These are phyloP conservation scores for Bovichtus diacanthus DNA, from an alignment of 2,797 vertebrate genomes.

Conservation along the genomic window DNA sequence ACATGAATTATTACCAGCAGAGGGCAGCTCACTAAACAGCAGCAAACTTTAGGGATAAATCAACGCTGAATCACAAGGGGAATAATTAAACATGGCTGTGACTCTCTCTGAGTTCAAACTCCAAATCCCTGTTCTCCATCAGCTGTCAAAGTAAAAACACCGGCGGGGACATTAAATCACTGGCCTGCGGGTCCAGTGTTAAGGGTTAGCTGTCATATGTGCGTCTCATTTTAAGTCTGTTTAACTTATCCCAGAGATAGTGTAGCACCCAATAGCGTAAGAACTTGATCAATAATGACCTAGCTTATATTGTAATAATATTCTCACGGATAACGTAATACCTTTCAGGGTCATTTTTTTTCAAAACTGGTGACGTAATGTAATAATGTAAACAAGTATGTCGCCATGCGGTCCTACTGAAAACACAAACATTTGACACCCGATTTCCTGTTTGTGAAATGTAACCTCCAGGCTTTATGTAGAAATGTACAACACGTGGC, in stretches of 20 bases:
- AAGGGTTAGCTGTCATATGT: neutral
- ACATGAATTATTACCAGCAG: conserved; percentile 49
- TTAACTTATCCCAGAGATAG: neutral
- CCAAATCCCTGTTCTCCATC: neutral
- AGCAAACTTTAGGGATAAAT: neutral
- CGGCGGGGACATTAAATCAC: neutral
- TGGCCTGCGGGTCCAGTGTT: neutral
- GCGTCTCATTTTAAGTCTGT: neutral
- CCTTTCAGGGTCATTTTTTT: too few species aligned
- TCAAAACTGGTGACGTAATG: too few species aligned
- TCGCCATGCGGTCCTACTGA: too few species aligned
- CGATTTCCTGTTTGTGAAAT: too few species aligned
- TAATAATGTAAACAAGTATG: too few species aligned
- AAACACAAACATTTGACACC: too few species aligned
- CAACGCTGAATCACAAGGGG: neutral
- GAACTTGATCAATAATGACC: too few species aligned
- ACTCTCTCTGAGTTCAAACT: neutral
- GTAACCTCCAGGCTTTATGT: too few species aligned
- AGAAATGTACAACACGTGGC: too few species aligned
- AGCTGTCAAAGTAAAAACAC: conserved; percentile 4
- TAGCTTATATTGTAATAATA: too few species aligned
- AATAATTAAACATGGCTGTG: neutral
- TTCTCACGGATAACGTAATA: too few species aligned
- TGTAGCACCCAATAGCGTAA: too few species aligned
- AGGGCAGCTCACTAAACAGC: conserved; percentile 46